A percentile compares a stretch with the other conserved stretches of the same genome.
phyloP scores from a whole-genome alignment of 2,888 invertebrate species.

The Chesias legatella region DNA sequence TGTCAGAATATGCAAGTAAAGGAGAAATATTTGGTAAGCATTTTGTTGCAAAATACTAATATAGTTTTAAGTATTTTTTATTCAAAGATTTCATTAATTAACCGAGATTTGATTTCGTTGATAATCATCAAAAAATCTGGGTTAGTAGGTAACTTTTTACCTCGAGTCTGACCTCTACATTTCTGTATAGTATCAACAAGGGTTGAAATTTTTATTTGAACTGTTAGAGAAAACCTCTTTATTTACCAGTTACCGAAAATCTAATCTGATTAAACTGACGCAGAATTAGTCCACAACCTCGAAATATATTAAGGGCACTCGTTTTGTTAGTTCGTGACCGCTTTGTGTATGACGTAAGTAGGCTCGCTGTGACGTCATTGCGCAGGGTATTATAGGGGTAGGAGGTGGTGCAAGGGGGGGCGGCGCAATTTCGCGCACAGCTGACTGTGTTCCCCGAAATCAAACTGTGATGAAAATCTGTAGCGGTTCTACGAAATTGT shows the following conservation, averaged over 20 bases:
- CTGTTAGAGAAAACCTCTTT: no score
- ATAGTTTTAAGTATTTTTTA: no score
- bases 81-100: no score
- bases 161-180: no score
- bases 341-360: constrained; percentile 68
- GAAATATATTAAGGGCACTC: constrained; percentile 67
- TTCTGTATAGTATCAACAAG: no score
- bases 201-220: no score
- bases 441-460: constrained; percentile 61
- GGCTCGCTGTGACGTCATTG: constrained; percentile 65
- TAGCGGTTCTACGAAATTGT: constrained; percentile 1
- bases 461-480: constrained; percentile 35
- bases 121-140: no score
- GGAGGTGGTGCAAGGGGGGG: constrained; percentile 36
- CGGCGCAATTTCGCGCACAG: constrained; percentile 67
- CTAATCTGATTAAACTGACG: constrained; percentile 16
- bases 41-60: neutral
- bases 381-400: constrained; percentile 43
- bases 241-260: no score
- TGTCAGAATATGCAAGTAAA: constrained; percentile 98
- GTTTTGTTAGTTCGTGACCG: constrained; percentile 61
- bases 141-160: no score
- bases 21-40: constrained; percentile 98
- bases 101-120: no score
- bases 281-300: constrained; percentile 47